Evolutionary conservation across 2,888 invertebrate genomes (phyloP), one percentile per base, ranked within the genome.

Genomic region (Lasioglossum marginatum): DNA sequence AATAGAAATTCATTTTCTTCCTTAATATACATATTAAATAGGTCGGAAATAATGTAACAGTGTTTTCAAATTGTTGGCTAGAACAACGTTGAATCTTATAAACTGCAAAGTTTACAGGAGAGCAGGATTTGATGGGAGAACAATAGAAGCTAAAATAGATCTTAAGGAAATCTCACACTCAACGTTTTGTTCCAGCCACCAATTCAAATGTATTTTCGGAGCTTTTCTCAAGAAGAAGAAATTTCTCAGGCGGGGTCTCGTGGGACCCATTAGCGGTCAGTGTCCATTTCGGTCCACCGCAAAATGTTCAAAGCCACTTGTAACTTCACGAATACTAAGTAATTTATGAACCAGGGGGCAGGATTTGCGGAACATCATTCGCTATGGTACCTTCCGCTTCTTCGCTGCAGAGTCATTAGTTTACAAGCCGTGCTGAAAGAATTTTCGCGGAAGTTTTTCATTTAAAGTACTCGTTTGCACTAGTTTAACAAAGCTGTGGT

Each of bases 231-330:
- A 81, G 85, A 52, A 3, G n/a, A 52, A 52, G 52, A n/a, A 10
- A 52, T 52, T 52, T 52, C n/a, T 52, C 82, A 89, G 91, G 89
- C 90, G 91, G 90, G 76, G 88, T 37, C 92, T 88, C 91, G 77
- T 83, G 88, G 91, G 92, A 87, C 90, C 92, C 92, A 93, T 93
- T 94, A 92, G 92, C 91, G 92, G 92, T 93, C 92, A 87, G 89
- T 87, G 85, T 87, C 78, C 79, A 91, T 90, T 83, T 90, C 82
- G 89, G 91, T 91, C 87, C 86, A 93, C 93, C 93, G 91, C 94
- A 93, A 93, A 92, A 90, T 89, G 87, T 89, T 87, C 81, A 87
- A 87, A 87, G 86, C 83, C 85, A 82, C 84, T 92, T 81, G 83
- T 87, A 89, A 91, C 88, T 88, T 82, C 81, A 85, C 81, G 86